Percentiles rank a stretch among this genome's conserved stretches.
phyloP scores from a whole-genome alignment of 2,888 invertebrate species.

The Ferrisia virgata region DNA sequence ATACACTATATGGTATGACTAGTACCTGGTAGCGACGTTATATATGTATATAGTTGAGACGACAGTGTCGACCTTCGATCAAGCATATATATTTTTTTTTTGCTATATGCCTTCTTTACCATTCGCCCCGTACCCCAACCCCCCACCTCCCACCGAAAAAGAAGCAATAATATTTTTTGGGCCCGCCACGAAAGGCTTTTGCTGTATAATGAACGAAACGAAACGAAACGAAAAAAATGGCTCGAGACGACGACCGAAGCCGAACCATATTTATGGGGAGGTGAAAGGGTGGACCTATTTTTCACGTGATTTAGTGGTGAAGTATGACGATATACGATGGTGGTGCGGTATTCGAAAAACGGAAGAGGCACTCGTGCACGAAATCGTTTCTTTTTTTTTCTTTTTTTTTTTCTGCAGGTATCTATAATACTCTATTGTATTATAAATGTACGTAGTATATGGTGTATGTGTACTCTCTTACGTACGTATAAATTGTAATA shows the following conservation, averaged over 20 bases:
- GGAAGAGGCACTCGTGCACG: conserved; percentile 44
- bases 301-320: conserved; percentile 33
- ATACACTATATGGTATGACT: too few species aligned
- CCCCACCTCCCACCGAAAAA: too few species aligned
- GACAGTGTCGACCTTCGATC: neutral
- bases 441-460: neutral
- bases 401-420: neutral
- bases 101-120: too few species aligned
- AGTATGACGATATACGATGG: neutral
- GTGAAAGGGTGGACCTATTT: conserved; percentile 28
- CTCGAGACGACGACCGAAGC: neutral
- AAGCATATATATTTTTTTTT: neutral
- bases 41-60: neutral
- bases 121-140: too few species aligned
- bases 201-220: neutral
- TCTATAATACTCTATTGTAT: neutral
- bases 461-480: neutral
- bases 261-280: neutral
- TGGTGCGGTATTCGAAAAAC: conserved; percentile 8
- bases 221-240: neutral
- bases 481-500: neutral
- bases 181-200: too few species aligned
- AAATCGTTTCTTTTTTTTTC: conserved; percentile 18
- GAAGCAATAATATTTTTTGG: neutral
- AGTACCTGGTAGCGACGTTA: neutral